A percentile compares a stretch with the other conserved stretches of the same genome.
These are phyloP conservation scores for Sminthurinus signatus DNA, from an alignment of 1,140 invertebrate species.

Conservation along the genomic window DNA sequence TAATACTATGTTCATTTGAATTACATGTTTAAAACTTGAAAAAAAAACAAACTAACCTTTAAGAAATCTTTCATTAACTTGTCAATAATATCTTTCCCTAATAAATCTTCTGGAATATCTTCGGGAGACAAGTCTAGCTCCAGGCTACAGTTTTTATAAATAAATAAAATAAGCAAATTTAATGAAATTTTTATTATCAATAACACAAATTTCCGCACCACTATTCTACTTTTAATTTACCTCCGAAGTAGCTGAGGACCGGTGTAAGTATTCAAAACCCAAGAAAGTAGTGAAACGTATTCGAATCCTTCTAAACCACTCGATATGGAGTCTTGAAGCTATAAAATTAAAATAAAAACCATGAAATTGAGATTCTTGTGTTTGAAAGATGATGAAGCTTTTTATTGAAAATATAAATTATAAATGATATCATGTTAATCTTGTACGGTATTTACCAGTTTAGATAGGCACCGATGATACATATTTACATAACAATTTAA, in stretches of 20 bases:
- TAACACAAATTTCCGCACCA: too few species aligned
- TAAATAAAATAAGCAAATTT: too few species aligned
- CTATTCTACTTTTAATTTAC: too few species aligned
- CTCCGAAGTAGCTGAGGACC: slow-evolving; percentile 79
- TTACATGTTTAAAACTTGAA: too few species aligned
- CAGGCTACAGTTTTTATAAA: too few species aligned
- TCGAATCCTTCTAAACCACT: slow-evolving; percentile 91
- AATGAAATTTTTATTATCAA: too few species aligned
- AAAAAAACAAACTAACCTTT: slow-evolving; percentile 52
- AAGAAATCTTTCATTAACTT: slow-evolving; percentile 76
- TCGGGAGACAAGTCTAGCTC: slow-evolving; percentile 74
- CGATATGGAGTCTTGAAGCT: slow-evolving; percentile 80
- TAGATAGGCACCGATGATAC: slow-evolving; percentile 84
- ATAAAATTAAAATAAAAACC: slow-evolving; percentile 9
- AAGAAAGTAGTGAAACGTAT: slow-evolving; percentile 86
- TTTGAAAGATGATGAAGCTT: too few species aligned
- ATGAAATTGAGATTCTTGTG: too few species aligned
- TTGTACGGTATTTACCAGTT: slow-evolving; percentile 74
- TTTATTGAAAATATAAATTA: too few species aligned
- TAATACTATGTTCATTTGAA: too few species aligned
- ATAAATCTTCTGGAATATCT: slow-evolving; percentile 58
- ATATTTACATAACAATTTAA: slow-evolving; percentile 83
- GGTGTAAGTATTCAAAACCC: slow-evolving; percentile 82
- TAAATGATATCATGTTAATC: too few species aligned
- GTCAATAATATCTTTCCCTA: slow-evolving; percentile 66